These are phyloP conservation scores for Oophaga pumilio DNA, from an alignment of 2,113 vertebrate species.

Conservation along the genomic window DNA sequence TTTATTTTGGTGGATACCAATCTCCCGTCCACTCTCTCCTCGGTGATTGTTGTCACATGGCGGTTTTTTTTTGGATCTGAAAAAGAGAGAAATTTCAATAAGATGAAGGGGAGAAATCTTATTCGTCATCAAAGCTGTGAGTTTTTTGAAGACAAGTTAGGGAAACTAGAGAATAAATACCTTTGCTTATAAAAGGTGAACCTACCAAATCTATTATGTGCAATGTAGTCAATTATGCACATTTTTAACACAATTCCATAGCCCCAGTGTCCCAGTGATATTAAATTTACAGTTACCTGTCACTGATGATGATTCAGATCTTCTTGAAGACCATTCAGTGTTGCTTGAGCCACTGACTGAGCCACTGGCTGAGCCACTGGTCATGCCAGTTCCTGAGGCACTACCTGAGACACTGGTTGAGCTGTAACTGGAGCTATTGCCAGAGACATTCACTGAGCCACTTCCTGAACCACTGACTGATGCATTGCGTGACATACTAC, in stretches of 20 bases:
- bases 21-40: constrained; percentile 65
- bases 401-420: neutral
- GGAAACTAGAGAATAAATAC: neutral
- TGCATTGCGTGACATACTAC: too few species aligned
- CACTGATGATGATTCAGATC: neutral
- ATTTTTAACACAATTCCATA: neutral
- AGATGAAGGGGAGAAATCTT: neutral
- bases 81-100: neutral
- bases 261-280: neutral
- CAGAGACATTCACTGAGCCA: too few species aligned
- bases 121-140: neutral
- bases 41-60: constrained; percentile 66
- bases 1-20: constrained; percentile 64
- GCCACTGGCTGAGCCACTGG: neutral
- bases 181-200: neutral
- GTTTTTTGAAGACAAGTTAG: neutral
- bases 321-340: constrained; percentile 9
- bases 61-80: constrained; percentile 63
- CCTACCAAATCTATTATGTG: neutral
- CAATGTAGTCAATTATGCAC: neutral
- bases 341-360: neutral
- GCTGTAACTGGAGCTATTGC: too few species aligned
- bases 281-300: neutral
- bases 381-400: neutral
- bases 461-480: neutral